Conservation (phyloP, 2,888 invertebrate genomes). For the Anthrax anthrax region DNA sequence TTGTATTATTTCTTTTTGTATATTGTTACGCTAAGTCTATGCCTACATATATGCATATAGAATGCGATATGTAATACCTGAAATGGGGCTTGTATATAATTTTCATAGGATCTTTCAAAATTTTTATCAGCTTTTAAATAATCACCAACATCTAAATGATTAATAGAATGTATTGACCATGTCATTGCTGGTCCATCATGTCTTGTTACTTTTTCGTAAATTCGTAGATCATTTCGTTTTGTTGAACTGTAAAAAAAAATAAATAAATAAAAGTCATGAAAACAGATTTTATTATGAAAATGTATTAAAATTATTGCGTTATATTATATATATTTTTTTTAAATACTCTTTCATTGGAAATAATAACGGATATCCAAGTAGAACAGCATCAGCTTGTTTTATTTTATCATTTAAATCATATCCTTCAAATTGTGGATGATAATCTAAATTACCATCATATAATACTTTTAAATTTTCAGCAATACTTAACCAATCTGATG, state of each 20-base stretch:
- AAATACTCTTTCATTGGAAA: conserved; percentile 41
- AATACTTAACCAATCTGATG: conserved; percentile 28
- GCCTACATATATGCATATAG: no score
- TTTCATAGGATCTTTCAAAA: conserved; percentile 39
- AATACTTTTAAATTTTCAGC: conserved; percentile 40
- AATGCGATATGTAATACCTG: no score
- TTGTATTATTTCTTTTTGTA: neutral
- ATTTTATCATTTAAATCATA: conserved; percentile 36
- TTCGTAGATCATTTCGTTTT: conserved; percentile 38
- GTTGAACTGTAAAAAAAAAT: conserved; percentile 17
- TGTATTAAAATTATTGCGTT: neutral
- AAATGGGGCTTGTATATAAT: conserved; percentile 43
- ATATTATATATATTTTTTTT: no score
- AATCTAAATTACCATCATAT: conserved; percentile 37
- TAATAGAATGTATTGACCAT: conserved; percentile 47
- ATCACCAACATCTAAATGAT: conserved; percentile 37
- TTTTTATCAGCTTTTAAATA: conserved; percentile 32
- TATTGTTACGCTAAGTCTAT: no score
- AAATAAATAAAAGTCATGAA: neutral
- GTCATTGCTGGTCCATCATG: conserved; percentile 45
- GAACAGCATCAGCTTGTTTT: conserved; percentile 45
- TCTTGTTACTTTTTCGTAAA: conserved; percentile 42
- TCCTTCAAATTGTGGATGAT: conserved; percentile 43
- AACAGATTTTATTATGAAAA: neutral
- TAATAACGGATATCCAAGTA: conserved; percentile 43